phyloP scores from a whole-genome alignment of 2,797 vertebrate species.

The Parotocinclus haroldoi region DNA sequence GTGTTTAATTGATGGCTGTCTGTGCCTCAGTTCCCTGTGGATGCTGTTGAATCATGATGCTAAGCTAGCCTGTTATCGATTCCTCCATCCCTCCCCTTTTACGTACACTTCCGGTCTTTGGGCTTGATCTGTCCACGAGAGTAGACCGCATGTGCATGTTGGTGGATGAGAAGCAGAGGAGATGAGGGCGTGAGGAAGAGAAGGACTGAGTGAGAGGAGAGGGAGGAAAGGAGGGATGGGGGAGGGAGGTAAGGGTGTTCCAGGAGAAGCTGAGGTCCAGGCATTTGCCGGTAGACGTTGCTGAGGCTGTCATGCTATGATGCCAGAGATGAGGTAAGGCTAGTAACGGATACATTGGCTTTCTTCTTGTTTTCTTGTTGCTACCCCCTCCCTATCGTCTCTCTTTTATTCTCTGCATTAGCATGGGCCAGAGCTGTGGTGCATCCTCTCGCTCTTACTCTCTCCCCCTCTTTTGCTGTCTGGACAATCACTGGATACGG shows the following conservation, averaged over 20 bases:
- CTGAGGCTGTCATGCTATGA: conserved; percentile 55
- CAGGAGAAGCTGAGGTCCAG: conserved; percentile 44
- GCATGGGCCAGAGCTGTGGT: conserved; percentile 84
- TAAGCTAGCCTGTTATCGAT: conserved; percentile 43
- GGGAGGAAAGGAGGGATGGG: background rate
- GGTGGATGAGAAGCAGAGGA: conserved; percentile 36
- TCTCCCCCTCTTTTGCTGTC: conserved; percentile 70
- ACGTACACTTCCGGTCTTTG: conserved; percentile 34
- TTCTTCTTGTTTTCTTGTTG: conserved; percentile 4
- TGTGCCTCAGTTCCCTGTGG: conserved; percentile 27
- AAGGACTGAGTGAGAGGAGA: conserved; percentile 25
- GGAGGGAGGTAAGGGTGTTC: conserved; percentile 10
- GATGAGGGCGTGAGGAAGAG: conserved; percentile 36
- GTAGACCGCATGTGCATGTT: conserved; percentile 31
- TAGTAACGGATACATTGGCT: conserved; percentile 24
- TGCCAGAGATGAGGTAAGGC: conserved; percentile 66
- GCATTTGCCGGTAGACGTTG: conserved; percentile 57
- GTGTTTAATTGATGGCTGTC: conserved; percentile 6
- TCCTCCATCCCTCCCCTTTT: conserved; percentile 36
- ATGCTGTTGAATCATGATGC: conserved; percentile 20
- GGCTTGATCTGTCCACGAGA: conserved; percentile 3
- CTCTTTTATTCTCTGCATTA: conserved; percentile 35
- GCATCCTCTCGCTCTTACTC: conserved; percentile 56
- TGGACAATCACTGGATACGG: conserved; percentile 71
- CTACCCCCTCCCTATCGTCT: conserved; percentile 40